These are phyloP conservation scores for Heterotis niloticus DNA, from an alignment of 2,113 vertebrate species.

Conservation along the genomic window DNA sequence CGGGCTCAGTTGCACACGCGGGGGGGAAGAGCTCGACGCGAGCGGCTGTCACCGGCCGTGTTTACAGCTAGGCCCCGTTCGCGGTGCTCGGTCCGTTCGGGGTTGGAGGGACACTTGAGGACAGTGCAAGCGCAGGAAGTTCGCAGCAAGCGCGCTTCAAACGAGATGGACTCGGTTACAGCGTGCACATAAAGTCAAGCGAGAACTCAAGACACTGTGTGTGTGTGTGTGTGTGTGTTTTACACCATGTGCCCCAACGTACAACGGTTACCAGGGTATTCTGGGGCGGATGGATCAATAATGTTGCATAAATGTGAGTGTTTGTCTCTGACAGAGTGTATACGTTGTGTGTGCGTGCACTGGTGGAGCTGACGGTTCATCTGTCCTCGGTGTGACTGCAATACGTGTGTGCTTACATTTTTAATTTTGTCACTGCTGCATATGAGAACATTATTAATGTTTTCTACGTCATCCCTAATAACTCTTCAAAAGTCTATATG, in stretches of 20 bases:
- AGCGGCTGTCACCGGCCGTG: constrained; percentile 18
- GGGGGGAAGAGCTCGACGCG: neutral
- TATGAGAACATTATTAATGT: no score
- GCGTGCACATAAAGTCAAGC: no score
- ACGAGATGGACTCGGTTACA: neutral
- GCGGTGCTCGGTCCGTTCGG: neutral
- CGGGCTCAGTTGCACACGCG: no score
- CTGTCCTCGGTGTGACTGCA: neutral
- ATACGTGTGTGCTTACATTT: neutral
- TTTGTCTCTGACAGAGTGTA: neutral
- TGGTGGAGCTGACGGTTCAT: neutral
- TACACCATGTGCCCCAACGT: no score
- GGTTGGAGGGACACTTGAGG: neutral
- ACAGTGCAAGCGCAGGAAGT: neutral
- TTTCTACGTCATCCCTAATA: no score
- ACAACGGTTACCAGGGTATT: no score
- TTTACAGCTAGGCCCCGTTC: constrained; percentile 25
- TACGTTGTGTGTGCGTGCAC: neutral
- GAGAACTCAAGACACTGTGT: no score
- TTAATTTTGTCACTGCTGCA: neutral
- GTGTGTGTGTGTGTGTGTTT: neutral
- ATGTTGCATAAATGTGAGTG: no score
- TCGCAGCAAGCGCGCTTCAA: neutral
- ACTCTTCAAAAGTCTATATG: no score
- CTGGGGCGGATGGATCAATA: no score